phyloP scores from a whole-genome alignment of 2,113 vertebrate species.

The Brachionichthys hirsutus region DNA sequence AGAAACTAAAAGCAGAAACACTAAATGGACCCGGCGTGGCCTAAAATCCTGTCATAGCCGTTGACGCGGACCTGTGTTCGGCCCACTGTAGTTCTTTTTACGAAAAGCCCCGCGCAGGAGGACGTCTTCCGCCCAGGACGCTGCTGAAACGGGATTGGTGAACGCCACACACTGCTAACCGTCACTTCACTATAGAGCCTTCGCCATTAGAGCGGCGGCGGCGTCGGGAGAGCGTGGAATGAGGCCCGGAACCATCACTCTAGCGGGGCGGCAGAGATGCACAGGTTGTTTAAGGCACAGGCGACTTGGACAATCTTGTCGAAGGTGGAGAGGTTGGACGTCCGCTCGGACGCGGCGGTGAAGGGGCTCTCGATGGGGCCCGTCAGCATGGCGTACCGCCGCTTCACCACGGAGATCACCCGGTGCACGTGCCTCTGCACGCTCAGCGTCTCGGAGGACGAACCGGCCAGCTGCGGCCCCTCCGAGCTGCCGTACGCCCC shows the following conservation, averaged over 20 bases:
- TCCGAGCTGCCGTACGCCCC: constrained; percentile 4
- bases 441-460: constrained; percentile 35
- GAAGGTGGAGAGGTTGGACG: constrained; percentile 73
- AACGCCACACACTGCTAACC: too few species aligned
- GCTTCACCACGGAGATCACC: constrained; percentile 75
- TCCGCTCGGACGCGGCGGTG: constrained; percentile 61
- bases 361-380: constrained; percentile 76
- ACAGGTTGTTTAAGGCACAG: constrained; percentile 82
- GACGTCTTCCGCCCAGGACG: neutral
- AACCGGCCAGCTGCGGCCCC: neutral
- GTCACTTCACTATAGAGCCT: too few species aligned
- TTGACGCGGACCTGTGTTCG: too few species aligned
- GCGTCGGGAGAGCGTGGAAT: too few species aligned
- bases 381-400: constrained; percentile 72
- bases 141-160: neutral
- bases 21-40: too few species aligned
- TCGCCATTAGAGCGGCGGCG: too few species aligned
- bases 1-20: too few species aligned
- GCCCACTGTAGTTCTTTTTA: too few species aligned
- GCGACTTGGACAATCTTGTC: constrained; percentile 80
- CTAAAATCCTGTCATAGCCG: too few species aligned
- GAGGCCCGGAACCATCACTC: constrained; percentile 49
- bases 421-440: constrained; percentile 68
- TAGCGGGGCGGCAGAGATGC: constrained; percentile 77
- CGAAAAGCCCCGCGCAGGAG: neutral